Evolutionary conservation across 2,888 invertebrate genomes (phyloP).

Genomic region (Idaea dimidiata): DNA sequence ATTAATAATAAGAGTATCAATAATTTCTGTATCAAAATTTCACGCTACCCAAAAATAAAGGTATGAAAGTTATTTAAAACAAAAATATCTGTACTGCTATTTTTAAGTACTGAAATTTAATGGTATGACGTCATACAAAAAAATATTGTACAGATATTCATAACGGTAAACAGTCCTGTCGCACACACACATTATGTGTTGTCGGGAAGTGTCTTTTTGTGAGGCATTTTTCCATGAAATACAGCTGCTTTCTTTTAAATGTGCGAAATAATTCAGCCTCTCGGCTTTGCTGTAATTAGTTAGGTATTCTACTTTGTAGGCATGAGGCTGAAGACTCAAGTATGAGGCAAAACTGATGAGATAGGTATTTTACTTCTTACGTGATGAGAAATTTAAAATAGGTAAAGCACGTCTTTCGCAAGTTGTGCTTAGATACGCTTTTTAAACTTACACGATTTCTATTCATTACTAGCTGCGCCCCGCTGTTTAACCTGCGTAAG

Average conservation of each 20-base stretch:
- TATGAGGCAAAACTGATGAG: neutral
- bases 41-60: too few species aligned
- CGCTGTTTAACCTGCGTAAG: too few species aligned
- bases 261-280: neutral
- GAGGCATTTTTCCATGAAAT: constrained; percentile 28
- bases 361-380: neutral
- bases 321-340: neutral
- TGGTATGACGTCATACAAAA: too few species aligned
- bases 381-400: neutral
- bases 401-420: neutral
- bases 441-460: too few species aligned
- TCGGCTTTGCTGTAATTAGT: constrained; percentile 1
- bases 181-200: neutral
- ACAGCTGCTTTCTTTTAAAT: constrained; percentile 7
- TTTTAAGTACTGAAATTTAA: too few species aligned
- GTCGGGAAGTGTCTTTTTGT: neutral
- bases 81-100: too few species aligned
- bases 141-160: too few species aligned
- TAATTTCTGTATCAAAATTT: too few species aligned
- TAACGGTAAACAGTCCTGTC: too few species aligned
- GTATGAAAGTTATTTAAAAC: too few species aligned
- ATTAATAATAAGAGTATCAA: too few species aligned
- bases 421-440: neutral
- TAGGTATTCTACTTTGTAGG: constrained; percentile 1
- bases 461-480: too few species aligned